These are phyloP conservation scores for Glyptemys insculpta DNA, from an alignment of 2,797 vertebrate genomes.

Conservation along the genomic window DNA sequence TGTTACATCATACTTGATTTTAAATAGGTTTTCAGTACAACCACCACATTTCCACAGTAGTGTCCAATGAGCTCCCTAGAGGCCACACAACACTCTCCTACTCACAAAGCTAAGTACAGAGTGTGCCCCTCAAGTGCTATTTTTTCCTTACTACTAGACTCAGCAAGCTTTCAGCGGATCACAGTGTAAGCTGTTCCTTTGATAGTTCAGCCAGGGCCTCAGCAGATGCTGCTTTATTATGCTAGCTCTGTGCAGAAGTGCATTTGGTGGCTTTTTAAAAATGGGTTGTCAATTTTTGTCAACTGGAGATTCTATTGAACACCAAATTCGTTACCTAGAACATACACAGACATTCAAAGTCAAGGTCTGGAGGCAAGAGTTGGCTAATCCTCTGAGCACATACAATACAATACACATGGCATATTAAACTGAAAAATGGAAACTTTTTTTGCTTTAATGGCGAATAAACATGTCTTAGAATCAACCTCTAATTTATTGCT, in stretches of 20 bases:
- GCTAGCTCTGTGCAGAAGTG: background rate
- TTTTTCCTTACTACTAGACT: background rate
- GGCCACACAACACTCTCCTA: background rate
- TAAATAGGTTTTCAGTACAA: background rate
- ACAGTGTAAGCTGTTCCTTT: background rate
- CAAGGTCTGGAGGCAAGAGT: background rate
- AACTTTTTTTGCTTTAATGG: background rate
- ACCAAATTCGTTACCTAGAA: background rate
- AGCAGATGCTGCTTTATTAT: background rate
- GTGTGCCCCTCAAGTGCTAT: background rate
- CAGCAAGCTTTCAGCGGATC: background rate
- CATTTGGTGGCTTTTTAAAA: background rate
- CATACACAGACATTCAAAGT: background rate
- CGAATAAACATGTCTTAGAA: background rate
- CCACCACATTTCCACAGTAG: background rate
- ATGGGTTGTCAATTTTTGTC: background rate
- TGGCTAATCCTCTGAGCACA: background rate
- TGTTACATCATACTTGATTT: background rate
- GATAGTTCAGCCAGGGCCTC: background rate
- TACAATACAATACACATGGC: background rate
- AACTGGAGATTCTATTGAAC: background rate
- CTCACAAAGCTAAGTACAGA: background rate
- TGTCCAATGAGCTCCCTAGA: background rate
- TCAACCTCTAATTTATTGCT: background rate
- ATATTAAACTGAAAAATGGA: background rate